Evolutionary conservation across 2,797 vertebrate species (phyloP).

Genomic region (Chaenodraco wilsoni): DNA sequence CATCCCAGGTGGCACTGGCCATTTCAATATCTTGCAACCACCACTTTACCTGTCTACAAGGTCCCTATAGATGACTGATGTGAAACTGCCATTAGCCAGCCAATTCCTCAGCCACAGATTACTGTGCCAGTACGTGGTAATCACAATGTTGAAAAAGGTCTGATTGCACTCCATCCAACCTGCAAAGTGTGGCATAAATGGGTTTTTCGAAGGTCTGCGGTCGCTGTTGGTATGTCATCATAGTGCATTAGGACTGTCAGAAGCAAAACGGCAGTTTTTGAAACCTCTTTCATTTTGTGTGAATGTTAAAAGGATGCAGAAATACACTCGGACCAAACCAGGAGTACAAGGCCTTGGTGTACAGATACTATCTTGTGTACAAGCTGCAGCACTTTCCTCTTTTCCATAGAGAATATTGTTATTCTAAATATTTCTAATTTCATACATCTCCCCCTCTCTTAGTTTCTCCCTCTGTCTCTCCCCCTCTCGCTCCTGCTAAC

Average conservation of each 20-base stretch:
- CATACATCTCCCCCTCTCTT: constrained; percentile 11
- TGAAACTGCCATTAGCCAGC: constrained; percentile 76
- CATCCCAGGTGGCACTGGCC: constrained; percentile 68
- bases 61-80: constrained; percentile 79
- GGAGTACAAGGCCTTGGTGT: constrained; percentile 48
- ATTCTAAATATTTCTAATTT: constrained; percentile 57
- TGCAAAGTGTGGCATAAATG: constrained; percentile 78
- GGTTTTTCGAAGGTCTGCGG: constrained; percentile 72
- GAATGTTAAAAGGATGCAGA: constrained; percentile 78
- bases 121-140: constrained; percentile 75
- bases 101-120: constrained; percentile 79
- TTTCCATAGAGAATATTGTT: constrained; percentile 26
- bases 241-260: constrained; percentile 81
- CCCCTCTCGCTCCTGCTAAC: constrained; percentile 78
- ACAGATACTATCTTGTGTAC: constrained; percentile 24
- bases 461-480: constrained; percentile 27
- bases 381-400: constrained; percentile 32
- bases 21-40: constrained; percentile 79
- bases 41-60: constrained; percentile 80
- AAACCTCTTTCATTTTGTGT: constrained; percentile 67
- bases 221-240: constrained; percentile 77
- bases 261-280: constrained; percentile 69
- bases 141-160: constrained; percentile 79
- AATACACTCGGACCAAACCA: constrained; percentile 60
- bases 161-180: constrained; percentile 79